These are phyloP conservation scores for Drosophila neutralis DNA, from an alignment of 2,888 invertebrate species.

Conservation along the genomic window DNA sequence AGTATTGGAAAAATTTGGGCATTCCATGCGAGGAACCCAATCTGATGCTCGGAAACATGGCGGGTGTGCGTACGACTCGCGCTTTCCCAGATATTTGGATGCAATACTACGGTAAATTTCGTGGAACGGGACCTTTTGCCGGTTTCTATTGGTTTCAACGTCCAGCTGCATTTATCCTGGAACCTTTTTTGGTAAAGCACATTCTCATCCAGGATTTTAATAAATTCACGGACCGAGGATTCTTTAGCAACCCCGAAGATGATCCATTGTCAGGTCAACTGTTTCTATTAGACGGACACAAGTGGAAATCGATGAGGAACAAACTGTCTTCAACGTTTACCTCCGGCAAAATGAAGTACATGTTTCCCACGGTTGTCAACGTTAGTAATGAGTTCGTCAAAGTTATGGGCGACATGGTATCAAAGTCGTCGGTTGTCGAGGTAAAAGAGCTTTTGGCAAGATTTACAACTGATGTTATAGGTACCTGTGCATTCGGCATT, in stretches of 20 bases:
- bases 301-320: conserved; percentile 85
- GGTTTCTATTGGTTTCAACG: conserved; percentile 79
- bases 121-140: conserved; percentile 63
- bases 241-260: conserved; percentile 78
- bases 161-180: conserved; percentile 67
- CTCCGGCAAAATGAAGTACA: conserved; percentile 85
- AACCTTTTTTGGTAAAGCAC: conserved; percentile 62
- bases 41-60: neutral
- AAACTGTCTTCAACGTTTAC: conserved; percentile 86
- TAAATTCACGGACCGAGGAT: conserved; percentile 83
- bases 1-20: conserved; percentile 55
- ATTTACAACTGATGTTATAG: conserved; percentile 86
- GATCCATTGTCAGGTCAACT: conserved; percentile 84
- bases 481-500: conserved; percentile 85
- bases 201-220: conserved; percentile 81
- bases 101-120: conserved; percentile 60
- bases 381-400: conserved; percentile 63
- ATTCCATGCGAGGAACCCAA: conserved; percentile 66
- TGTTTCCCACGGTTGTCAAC: conserved; percentile 82
- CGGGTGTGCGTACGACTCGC: conserved; percentile 29
- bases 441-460: conserved; percentile 78
- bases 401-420: conserved; percentile 55
- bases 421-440: conserved; percentile 68
- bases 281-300: conserved; percentile 81
- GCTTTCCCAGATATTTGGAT: conserved; percentile 48